Percentiles rank a stretch among this genome's conserved stretches.
Conservation (phyloP, 2,113 vertebrate species). For the Pteruthius melanotis region DNA sequence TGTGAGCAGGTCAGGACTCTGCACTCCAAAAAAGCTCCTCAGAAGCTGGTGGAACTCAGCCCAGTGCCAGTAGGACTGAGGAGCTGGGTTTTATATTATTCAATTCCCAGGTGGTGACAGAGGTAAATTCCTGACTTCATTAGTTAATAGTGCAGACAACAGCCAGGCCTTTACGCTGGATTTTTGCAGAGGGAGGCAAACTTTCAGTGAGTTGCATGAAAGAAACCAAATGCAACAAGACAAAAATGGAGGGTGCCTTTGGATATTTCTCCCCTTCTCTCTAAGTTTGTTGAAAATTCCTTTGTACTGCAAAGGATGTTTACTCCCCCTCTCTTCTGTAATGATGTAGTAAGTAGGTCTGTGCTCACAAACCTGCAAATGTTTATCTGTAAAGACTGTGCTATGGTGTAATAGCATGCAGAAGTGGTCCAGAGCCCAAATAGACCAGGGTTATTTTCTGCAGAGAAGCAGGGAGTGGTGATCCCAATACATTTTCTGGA, state of each 20-base stretch:
- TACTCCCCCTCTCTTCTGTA: not conserved
- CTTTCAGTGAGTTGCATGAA: not conserved
- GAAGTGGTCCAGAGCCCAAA: not conserved
- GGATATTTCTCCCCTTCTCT: not conserved
- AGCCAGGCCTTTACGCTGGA: not conserved
- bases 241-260: not conserved
- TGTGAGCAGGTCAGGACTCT: slow-evolving; percentile 18
- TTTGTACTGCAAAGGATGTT: not conserved
- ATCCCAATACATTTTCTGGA: not conserved
- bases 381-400: not conserved
- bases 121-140: slow-evolving; percentile 6
- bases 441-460: not conserved
- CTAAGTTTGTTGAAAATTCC: not conserved
- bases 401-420: not conserved
- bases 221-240: not conserved
- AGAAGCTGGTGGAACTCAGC: slow-evolving; percentile 21
- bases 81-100: not conserved
- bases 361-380: not conserved
- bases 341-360: not conserved
- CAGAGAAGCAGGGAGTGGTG: not conserved
- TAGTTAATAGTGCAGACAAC: not conserved
- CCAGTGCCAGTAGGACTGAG: not conserved
- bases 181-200: not conserved
- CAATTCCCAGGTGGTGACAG: slow-evolving; percentile 39
- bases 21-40: not conserved